Evolutionary conservation across 2,113 vertebrate genomes (phyloP), one percentile per base, ranked within the genome.

Genomic region (Hemibates koningsi): DNA sequence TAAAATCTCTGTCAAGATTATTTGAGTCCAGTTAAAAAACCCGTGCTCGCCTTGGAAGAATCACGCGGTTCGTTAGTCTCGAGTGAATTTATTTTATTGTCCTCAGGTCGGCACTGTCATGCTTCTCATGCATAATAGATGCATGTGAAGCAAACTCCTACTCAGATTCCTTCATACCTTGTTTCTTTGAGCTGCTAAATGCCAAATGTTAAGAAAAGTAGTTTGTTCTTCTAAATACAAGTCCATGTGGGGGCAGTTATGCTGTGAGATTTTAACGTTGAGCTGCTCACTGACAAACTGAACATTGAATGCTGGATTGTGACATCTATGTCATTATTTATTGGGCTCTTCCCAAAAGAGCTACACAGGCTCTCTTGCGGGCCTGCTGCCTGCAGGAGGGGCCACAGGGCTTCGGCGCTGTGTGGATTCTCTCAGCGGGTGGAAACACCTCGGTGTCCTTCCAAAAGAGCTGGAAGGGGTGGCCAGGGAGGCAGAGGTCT

Each of bases 11-110:
- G 56, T 10, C 29, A 4, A 2, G 61, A 66, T 66, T 66, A 3
- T 21, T 66, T 36, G 10, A 38, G 61, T 38, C 34, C 19, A 38
- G 61, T 38, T 66, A 36, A 38, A 38, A 66, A 38, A 38, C 11
- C 4, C 0, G 3, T 21, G 34, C 34, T 68, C 34, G 0, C 63
- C 34, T 13, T 0, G 19, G 19, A 68, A 68, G 63, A 68, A 68
- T 38, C 19, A 38, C 34, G 7, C 5, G 4, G 3, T 7, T 66
- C 34, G n/a, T 66, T 66, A 0, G 38, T 66, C 34, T 66, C 34
- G 1, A 38, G 34, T 12, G 17, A 38, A 38, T 66, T 3, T 7
- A 66, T 66, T 66, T 8, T 38, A n/a, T 5, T 38, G 61, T 36
- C 61, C 1, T 66, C 17, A n/a, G 32, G 61, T 36, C 5, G 1